Percentiles rank a stretch among this genome's conserved stretches.
These are phyloP conservation scores for Ceyx erithaca DNA, from an alignment of 2,797 vertebrate species.

Conservation along the genomic window DNA sequence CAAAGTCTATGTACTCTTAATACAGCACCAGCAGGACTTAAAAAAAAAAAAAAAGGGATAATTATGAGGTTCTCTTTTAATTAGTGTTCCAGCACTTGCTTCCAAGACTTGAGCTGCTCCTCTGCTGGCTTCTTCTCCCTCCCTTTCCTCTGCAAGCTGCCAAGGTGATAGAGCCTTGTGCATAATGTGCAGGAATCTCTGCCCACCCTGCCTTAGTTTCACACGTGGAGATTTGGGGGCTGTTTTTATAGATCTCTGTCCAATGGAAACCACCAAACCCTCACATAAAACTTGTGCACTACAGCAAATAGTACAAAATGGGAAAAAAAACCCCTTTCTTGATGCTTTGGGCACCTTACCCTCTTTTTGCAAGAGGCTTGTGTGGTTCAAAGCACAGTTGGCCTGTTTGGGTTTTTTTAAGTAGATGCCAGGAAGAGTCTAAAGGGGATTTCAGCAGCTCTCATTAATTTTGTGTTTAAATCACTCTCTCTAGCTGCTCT, in stretches of 20 bases:
- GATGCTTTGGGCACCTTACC: background rate
- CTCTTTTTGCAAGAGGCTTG: background rate
- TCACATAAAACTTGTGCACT: background rate
- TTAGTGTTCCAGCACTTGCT: background rate
- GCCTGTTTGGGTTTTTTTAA: background rate
- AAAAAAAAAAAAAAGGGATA: background rate
- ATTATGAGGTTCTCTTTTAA: background rate
- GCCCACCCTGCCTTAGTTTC: background rate
- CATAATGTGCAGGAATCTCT: background rate
- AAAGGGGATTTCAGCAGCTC: background rate
- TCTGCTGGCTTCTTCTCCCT: background rate
- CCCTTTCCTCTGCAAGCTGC: background rate
- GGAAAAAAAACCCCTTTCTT: background rate
- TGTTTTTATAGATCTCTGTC: background rate
- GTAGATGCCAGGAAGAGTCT: background rate
- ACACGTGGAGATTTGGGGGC: background rate
- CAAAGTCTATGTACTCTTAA: background rate
- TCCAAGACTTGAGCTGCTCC: background rate
- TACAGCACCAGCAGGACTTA: background rate
- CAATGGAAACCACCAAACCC: background rate
- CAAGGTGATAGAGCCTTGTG: background rate
- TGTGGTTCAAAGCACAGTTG: background rate
- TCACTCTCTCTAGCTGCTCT: background rate
- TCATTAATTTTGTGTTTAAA: background rate
- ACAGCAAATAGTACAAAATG: background rate